Percentiles rank a stretch among this genome's conserved stretches.
Evolutionary conservation across 2,888 invertebrate genomes (phyloP).

Genomic region (Strigamia transsilvanica): DNA sequence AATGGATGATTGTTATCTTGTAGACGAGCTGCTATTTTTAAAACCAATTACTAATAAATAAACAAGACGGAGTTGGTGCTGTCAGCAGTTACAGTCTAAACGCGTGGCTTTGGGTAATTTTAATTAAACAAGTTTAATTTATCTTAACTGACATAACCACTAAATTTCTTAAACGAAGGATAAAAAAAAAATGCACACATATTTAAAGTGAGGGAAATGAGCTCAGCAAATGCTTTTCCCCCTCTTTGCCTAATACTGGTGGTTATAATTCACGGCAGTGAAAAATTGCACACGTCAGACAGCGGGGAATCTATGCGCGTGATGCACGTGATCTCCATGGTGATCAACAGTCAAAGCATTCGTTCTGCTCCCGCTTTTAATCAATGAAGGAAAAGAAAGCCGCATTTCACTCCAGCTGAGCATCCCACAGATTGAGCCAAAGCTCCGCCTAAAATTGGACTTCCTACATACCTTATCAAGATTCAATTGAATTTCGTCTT

Average conservation of each 20-base stretch:
- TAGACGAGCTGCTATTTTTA: not conserved
- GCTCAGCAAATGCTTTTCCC: constrained; percentile 18
- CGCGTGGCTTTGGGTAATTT: constrained; percentile 1
- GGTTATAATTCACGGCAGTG: constrained; percentile 26
- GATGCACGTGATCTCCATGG: constrained; percentile 30
- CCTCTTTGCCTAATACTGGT: constrained; percentile 20
- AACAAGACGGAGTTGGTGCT: constrained; percentile 1
- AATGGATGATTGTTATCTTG: not conserved
- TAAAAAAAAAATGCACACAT: not conserved
- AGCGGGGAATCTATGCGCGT: constrained; percentile 24
- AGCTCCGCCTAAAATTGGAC: constrained; percentile 21
- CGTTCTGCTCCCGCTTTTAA: constrained; percentile 24
- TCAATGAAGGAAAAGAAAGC: constrained; percentile 26
- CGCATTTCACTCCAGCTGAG: constrained; percentile 30
- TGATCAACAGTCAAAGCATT: constrained; percentile 26
- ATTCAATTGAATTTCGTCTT: constrained; percentile 1
- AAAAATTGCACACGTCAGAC: constrained; percentile 30
- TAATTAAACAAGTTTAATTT: constrained; percentile 25
- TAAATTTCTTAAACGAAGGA: not conserved
- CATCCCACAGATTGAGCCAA: constrained; percentile 16
- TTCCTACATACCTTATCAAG: not conserved
- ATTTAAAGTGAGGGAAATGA: constrained; percentile 26
- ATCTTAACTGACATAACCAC: constrained; percentile 9
- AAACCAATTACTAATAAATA: not conserved
- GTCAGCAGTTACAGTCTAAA: not conserved